Evolutionary conservation across 2,888 invertebrate genomes (phyloP).

Genomic region (Drosophila ustulata): DNA sequence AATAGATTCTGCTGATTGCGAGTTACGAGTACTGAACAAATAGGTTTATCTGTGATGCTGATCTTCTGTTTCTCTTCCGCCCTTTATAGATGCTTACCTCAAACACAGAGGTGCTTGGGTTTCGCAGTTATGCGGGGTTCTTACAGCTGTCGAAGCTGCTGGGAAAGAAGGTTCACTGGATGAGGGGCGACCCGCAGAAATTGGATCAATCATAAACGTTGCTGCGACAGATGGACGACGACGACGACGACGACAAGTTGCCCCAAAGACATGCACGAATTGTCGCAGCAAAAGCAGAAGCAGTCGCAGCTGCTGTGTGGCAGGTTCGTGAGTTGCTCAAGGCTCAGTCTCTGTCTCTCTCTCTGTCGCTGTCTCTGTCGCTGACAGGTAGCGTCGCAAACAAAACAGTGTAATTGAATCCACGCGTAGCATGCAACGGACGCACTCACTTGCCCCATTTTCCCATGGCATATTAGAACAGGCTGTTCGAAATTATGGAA

Average conservation of each 20-base stretch:
- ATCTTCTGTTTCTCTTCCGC: neutral
- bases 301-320: conserved; percentile 29
- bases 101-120: neutral
- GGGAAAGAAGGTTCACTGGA: neutral
- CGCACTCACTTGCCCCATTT: conserved; percentile 42
- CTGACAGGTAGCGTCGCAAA: conserved; percentile 38
- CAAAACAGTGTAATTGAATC: conserved; percentile 54
- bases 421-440: conserved; percentile 37
- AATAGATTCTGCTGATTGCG: neutral
- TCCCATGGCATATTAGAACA: conserved; percentile 71
- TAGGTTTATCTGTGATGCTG: neutral
- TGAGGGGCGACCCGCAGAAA: conserved; percentile 71
- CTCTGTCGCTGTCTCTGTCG: neutral
- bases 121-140: conserved; percentile 13
- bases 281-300: conserved; percentile 46
- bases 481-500: conserved; percentile 66
- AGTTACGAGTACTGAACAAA: neutral
- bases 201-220: conserved; percentile 74
- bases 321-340: conserved; percentile 56
- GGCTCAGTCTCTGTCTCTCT: conserved; percentile 5
- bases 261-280: conserved; percentile 46
- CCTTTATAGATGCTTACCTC: neutral
- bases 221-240: conserved; percentile 19
- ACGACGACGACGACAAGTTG: conserved; percentile 23
- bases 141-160: conserved; percentile 12